Percentiles rank a stretch among this genome's conserved stretches.
Conservation (phyloP, 2,797 vertebrate genomes). For the Botia kubotai region DNA sequence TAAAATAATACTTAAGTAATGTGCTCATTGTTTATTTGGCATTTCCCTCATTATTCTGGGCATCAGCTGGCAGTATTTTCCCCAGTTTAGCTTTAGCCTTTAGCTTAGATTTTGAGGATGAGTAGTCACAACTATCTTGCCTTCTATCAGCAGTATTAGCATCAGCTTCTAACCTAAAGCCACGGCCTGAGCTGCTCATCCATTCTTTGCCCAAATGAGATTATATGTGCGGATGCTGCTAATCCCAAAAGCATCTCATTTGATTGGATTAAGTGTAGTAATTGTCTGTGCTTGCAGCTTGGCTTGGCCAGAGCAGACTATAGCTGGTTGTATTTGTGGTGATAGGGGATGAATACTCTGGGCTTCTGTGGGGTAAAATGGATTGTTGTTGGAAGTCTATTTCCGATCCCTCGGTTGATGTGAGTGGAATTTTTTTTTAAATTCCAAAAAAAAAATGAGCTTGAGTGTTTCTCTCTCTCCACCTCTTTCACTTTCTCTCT, state of each 20-base stretch:
- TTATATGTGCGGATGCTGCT: constrained; percentile 50
- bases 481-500: not conserved
- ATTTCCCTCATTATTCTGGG: constrained; percentile 16
- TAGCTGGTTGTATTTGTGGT: constrained; percentile 4
- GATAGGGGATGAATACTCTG: constrained; percentile 30
- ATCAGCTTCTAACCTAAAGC: constrained; percentile 9
- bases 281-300: constrained; percentile 40
- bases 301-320: constrained; percentile 8
- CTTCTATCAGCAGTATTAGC: constrained; percentile 33
- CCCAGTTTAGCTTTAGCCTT: constrained; percentile 29
- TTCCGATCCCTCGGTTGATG: constrained; percentile 18
- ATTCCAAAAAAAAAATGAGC: no score
- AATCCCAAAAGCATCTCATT: constrained; percentile 55
- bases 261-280: constrained; percentile 54
- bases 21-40: not conserved
- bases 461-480: not conserved
- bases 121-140: not conserved
- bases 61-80: constrained; percentile 1
- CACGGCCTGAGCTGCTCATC: constrained; percentile 27
- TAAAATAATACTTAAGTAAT: not conserved
- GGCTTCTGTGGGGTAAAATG: constrained; percentile 47
- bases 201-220: constrained; percentile 55
- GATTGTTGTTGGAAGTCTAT: constrained; percentile 30
- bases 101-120: constrained; percentile 13
- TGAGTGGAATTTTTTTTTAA: constrained; percentile 14